Evolutionary conservation across 2,888 invertebrate genomes (phyloP).

Genomic region (Ctena decussata): DNA sequence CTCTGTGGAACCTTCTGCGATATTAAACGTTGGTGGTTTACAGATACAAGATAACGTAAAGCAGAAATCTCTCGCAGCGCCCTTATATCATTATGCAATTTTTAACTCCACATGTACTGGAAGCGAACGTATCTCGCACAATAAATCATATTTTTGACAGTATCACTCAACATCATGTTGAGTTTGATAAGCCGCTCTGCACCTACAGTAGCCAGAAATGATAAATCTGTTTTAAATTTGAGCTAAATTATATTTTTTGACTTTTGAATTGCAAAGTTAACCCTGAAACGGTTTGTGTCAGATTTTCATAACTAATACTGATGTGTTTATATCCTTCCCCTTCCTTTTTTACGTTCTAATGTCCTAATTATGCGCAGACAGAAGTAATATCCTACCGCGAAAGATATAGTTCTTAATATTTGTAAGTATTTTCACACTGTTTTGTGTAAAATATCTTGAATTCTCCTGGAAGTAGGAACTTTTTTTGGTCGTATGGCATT

Average conservation of each 20-base stretch:
- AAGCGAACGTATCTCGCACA: neutral
- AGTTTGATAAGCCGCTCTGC: neutral
- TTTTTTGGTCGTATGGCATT: neutral
- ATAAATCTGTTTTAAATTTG: constrained; percentile 12
- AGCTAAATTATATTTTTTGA: constrained; percentile 14
- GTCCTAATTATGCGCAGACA: constrained; percentile 11
- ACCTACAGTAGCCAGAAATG: neutral
- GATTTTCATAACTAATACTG: constrained; percentile 1
- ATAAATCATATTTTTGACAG: constrained; percentile 12
- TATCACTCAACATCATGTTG: neutral
- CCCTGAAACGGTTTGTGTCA: neutral
- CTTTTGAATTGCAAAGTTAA: constrained; percentile 6
- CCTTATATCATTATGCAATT: neutral
- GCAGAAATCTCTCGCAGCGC: neutral
- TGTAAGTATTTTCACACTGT: constrained; percentile 14
- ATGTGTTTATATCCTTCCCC: neutral
- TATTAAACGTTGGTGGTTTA: neutral
- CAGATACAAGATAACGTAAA: neutral
- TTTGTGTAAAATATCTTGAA: constrained; percentile 2
- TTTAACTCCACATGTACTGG: neutral
- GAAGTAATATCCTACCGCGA: neutral
- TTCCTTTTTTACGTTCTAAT: neutral
- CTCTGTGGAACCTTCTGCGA: neutral
- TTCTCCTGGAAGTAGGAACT: neutral
- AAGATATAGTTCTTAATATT: constrained; percentile 5